phyloP scores from a whole-genome alignment of 2,113 vertebrate genomes.

The Falco punctatus region DNA sequence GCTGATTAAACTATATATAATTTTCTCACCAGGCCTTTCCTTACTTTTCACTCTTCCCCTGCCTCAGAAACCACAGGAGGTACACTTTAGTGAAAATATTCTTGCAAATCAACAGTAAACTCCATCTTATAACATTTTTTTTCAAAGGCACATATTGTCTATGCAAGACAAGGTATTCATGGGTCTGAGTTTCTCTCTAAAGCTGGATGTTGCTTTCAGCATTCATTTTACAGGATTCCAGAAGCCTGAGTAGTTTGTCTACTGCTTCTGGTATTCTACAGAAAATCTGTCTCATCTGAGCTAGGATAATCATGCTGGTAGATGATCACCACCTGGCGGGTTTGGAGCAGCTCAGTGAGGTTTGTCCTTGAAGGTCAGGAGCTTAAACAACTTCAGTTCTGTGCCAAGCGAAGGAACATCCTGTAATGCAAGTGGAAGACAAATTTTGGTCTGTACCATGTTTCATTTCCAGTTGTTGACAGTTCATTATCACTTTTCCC shows the following conservation, averaged over 20 bases:
- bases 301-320: not conserved
- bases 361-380: not conserved
- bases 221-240: not conserved
- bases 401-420: not conserved
- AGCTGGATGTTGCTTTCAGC: not conserved
- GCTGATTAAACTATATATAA: not conserved
- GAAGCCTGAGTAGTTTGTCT: not conserved
- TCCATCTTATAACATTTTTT: not conserved
- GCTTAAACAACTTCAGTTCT: not conserved
- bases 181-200: not conserved
- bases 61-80: not conserved
- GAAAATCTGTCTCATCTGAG: not conserved
- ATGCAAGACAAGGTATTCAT: not conserved
- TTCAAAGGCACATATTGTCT: not conserved
- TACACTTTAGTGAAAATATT: not conserved
- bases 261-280: not conserved
- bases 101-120: not conserved
- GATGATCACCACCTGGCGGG: not conserved
- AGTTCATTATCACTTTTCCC: not conserved
- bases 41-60: not conserved
- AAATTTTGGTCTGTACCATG: accelerated
- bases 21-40: not conserved
- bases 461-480: not conserved
- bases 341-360: not conserved
- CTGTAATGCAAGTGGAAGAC: not conserved